Base-by-base conservation (phyloP, 2,888 invertebrate species). In the Microctonus hyperodae region DNA sequence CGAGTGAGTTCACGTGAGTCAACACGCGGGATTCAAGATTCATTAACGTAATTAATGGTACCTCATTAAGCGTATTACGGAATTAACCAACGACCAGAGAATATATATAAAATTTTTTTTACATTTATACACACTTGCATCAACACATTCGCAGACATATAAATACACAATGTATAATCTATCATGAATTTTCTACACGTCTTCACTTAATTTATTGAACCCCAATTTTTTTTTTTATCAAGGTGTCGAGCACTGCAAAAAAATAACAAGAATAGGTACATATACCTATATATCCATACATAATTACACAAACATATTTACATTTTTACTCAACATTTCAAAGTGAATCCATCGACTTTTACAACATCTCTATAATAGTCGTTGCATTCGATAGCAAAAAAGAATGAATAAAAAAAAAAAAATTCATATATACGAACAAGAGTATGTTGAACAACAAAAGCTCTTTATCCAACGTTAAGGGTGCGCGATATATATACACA, bases 21-120 rank as follows among this genome's bases (percentile, higher is more conserved):
- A 65, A 67, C 37, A 37, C 13, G n/a, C 72, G 74, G 76, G 76
- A 77, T 77, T 78, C 76, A 25, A 75, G 74, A 77, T 78, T 80
- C 79, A 80, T 79, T 79, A 80, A 75, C 71, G 78, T 79, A 78
- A 80, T 80, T 79, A 77, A 79, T 77, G 73, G 73, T 61, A 69
- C 73, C 79, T 79, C 79, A 78, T 79, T 80, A 80, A 75, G 72
- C 69, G 76, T 73, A 75, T 77, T 77, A 75, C 70, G 64, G 72
- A 69, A 62, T 71, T 68, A 67, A 60, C 40, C 40, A 61, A 20
- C 37, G 44, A 57, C 23, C 33, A 55, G 40, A 50, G 57, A 57
- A 40, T 44, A n/a, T 33, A 35, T 55, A 16, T n/a, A n/a, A n/a
- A n/a, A n/a, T 35, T 35, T 35, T 35, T 44, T 6, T 44, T 16